These are phyloP conservation scores for Leiothrix lutea DNA, from an alignment of 2,113 vertebrate genomes.

Conservation along the genomic window DNA sequence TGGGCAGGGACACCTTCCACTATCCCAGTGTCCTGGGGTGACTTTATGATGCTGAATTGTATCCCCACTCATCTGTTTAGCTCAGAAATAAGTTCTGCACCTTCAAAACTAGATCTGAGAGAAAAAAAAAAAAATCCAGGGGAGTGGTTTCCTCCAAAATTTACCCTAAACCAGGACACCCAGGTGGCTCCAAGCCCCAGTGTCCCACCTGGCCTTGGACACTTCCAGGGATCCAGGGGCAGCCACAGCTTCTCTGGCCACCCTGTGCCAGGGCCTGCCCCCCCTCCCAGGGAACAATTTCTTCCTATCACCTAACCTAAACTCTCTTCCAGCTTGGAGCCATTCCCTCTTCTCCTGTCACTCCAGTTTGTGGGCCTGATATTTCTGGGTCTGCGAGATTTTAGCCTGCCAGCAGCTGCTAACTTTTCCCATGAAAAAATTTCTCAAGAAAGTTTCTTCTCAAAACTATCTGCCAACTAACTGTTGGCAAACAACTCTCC, in stretches of 20 bases:
- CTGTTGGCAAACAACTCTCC: too few relatives aligned
- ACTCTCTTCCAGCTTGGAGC: neutral
- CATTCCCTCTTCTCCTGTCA: neutral
- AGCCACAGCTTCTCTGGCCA: neutral
- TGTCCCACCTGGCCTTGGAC: neutral
- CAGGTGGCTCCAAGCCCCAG: neutral
- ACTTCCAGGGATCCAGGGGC: neutral
- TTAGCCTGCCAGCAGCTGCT: too few relatives aligned
- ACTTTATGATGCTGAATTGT: neutral
- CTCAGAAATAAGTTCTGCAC: neutral
- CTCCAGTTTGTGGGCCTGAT: too few relatives aligned
- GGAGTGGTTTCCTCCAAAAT: neutral
- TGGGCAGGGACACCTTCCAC: neutral
- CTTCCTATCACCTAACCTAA: neutral
- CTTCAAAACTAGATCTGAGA: neutral
- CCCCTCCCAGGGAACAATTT: fast-evolving
- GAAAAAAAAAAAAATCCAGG: neutral
- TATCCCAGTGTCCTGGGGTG: neutral
- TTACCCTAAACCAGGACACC: neutral
- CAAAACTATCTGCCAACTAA: too few relatives aligned
- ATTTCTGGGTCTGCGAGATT: too few relatives aligned
- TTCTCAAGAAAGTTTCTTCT: too few relatives aligned
- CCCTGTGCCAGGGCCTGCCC: fast-evolving
- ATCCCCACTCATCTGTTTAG: neutral
- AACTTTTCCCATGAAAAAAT: too few relatives aligned